Evolutionary conservation across 2,888 invertebrate genomes (phyloP).

Genomic region (Lasius platythorax): DNA sequence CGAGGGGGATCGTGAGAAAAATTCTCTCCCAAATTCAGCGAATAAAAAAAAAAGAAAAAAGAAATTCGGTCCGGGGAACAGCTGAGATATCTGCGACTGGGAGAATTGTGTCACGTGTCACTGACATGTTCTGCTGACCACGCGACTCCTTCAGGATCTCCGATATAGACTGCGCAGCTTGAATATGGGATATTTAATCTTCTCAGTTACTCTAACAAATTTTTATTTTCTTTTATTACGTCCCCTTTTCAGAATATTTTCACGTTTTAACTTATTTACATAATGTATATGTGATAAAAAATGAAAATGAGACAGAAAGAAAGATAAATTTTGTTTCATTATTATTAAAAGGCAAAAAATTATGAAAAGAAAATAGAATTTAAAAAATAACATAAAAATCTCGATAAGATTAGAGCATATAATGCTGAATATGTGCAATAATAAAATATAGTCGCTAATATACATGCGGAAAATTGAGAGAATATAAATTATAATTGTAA

Average conservation of each 20-base stretch:
- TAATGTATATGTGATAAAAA: background rate
- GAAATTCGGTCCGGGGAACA: background rate
- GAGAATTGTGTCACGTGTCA: conserved; percentile 17
- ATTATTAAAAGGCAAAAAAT: background rate
- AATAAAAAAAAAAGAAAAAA: conserved; percentile 15
- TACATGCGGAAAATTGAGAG: background rate
- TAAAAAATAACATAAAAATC: background rate
- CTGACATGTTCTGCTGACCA: conserved; percentile 40
- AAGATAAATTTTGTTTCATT: background rate
- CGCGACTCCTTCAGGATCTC: background rate
- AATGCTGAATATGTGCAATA: background rate
- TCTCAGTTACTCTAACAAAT: background rate
- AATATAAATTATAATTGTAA: background rate
- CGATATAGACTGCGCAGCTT: background rate
- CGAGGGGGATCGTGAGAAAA: background rate
- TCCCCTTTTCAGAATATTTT: background rate
- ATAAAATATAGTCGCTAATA: background rate
- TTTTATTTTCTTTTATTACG: background rate
- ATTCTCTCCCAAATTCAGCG: background rate
- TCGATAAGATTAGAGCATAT: background rate
- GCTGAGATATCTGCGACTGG: background rate
- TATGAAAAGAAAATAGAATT: background rate
- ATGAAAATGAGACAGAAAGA: background rate
- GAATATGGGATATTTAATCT: conserved; percentile 2
- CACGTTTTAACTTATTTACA: background rate